Evolutionary conservation across 2,888 invertebrate species (phyloP), one percentile per base, ranked within the genome.

Genomic region (Hyalella azteca): DNA sequence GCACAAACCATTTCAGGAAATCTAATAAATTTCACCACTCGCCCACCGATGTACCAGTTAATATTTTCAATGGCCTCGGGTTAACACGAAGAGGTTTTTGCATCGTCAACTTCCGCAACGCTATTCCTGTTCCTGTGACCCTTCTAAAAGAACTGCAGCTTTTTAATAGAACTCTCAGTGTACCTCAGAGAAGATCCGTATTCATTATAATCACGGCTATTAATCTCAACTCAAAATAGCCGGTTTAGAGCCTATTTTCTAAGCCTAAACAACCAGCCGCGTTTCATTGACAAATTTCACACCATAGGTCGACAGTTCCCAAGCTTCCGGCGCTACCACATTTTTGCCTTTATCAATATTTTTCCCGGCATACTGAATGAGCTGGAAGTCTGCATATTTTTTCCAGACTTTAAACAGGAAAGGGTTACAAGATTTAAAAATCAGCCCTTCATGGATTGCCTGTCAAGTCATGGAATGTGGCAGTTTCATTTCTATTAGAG

Each of bases 271-370:
- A 22, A 22, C 9, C 66, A 36, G 66, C 66, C 66, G 32, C 15
- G 3, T 66, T 26, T 22, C 54, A 11, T 26, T 54, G 26, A 26
- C 54, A 54, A 54, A 26, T 54, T 54, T n/a, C 54, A 54, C 54
- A 54, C 54, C 54, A 22, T 13, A 22, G 54, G 54, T 26, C 29
- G 54, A 26, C n/a, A 29, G 36, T 36, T 66, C 66, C 66, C 66
- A 66, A 36, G 66, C 66, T 66, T 66, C 66, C 66, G 66, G 66
- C 36, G 36, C 29, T 32, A 66, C 66, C 36, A 36, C 66, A 66
- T 66, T 36, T 66, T 66, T 66, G 29, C 66, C 36, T 36, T 36
- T 36, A 32, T 32, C 29, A 36, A 32, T 32, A 36, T 36, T 66
- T 66, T 66, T 66, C 66, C 36, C 36, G 15, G 36, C 32, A 66